Percentiles rank a stretch among this genome's conserved stretches.
Conservation (phyloP, 2,797 vertebrate genomes). For the Delichon dasypus region DNA sequence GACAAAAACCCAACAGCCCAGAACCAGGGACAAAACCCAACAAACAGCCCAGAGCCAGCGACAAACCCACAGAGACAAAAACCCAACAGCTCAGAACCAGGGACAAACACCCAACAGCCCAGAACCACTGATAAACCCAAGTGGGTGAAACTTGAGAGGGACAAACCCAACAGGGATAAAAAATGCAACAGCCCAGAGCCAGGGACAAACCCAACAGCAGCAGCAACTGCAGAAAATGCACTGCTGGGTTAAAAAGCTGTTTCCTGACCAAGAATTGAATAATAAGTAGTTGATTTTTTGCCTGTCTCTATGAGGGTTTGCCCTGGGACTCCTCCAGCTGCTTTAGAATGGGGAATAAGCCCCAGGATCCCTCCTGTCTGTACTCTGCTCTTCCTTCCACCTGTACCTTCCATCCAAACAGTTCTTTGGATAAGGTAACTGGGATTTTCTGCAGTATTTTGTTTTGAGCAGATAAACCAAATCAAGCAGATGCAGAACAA, state of each 20-base stretch:
- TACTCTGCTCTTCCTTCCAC: neutral
- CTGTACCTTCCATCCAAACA: neutral
- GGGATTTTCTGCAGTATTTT: neutral
- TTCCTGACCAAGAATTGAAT: neutral
- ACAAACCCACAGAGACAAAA: neutral
- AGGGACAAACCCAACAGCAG: neutral
- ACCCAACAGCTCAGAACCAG: no score
- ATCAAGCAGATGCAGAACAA: neutral
- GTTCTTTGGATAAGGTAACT: neutral
- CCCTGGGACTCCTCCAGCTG: neutral
- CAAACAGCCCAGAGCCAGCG: neutral
- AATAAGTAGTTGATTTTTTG: neutral
- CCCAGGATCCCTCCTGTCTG: neutral
- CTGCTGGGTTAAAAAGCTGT: neutral
- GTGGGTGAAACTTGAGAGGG: neutral
- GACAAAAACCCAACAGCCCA: neutral
- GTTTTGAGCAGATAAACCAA: neutral
- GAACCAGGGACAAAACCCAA: no score
- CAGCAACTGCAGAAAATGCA: neutral
- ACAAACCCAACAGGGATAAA: neutral
- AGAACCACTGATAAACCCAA: neutral
- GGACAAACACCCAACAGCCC: neutral
- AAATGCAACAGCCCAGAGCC: neutral
- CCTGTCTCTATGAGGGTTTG: neutral
- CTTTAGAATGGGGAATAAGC: neutral